phyloP scores from a whole-genome alignment of 2,797 vertebrate species.

The Brachyalestes nurse region DNA sequence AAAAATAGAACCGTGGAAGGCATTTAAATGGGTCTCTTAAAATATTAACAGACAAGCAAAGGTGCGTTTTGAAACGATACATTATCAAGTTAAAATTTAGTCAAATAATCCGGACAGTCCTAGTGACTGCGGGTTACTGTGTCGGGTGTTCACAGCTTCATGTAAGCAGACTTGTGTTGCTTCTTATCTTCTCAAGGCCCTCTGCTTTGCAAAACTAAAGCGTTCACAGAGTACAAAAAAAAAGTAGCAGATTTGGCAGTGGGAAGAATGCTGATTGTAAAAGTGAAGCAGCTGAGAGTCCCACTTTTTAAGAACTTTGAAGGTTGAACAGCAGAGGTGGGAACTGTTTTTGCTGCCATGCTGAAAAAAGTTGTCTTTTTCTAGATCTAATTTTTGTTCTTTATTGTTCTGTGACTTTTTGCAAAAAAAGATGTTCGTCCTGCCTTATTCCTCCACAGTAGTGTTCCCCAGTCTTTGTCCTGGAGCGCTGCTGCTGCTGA shows the following conservation, averaged over 20 bases:
- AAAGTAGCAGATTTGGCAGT: not conserved
- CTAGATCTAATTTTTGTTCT: not conserved
- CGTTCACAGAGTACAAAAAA: slow-evolving; percentile 4
- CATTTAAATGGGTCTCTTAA: too few species aligned
- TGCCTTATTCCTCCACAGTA: not conserved
- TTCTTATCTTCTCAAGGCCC: not conserved
- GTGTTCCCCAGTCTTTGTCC: not conserved
- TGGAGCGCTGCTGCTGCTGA: not conserved
- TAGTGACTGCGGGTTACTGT: not conserved
- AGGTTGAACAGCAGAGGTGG: not conserved
- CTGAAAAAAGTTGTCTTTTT: not conserved
- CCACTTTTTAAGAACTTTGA: not conserved
- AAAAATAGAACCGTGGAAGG: too few species aligned
- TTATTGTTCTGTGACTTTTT: not conserved
- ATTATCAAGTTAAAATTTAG: too few species aligned
- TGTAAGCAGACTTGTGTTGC: not conserved
- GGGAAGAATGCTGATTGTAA: slow-evolving; percentile 1
- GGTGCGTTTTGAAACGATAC: too few species aligned
- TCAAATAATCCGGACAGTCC: too few species aligned
- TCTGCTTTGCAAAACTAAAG: not conserved
- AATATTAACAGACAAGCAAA: too few species aligned
- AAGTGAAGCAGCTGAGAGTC: not conserved
- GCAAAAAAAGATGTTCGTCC: not conserved
- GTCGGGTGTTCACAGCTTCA: not conserved
- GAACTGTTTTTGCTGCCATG: not conserved